Evolutionary conservation across 2,888 invertebrate species (phyloP).

Genomic region (Sisyra terminalis): DNA sequence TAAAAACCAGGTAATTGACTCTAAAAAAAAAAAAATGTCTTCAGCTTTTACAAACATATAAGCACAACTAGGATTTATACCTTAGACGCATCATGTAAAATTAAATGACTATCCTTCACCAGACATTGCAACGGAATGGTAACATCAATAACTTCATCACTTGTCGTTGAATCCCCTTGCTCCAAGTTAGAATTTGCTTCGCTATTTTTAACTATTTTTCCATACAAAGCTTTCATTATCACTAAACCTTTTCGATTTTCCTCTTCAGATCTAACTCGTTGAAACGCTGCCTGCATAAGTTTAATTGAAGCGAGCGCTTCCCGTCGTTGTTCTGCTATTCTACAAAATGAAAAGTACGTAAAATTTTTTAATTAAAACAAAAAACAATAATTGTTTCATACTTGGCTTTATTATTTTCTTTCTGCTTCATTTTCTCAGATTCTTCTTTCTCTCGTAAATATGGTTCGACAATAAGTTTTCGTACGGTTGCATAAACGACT

Average conservation of each 20-base stretch:
- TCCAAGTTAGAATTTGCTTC: background rate
- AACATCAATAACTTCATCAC: slow-evolving; percentile 64
- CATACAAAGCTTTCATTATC: slow-evolving; percentile 70
- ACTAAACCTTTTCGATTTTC: slow-evolving; percentile 69
- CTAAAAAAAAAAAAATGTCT: slow-evolving; percentile 38
- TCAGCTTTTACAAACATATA: slow-evolving; percentile 1
- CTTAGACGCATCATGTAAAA: slow-evolving; percentile 73
- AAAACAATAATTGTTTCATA: background rate
- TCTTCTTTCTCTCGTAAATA: slow-evolving; percentile 61
- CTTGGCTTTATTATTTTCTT: slow-evolving; percentile 62
- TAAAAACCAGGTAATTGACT: slow-evolving; percentile 91
- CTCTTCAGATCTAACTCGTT: slow-evolving; percentile 67
- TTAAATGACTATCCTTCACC: slow-evolving; percentile 77
- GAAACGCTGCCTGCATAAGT: slow-evolving; percentile 82
- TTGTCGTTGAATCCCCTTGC: slow-evolving; percentile 12
- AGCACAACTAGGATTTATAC: slow-evolving; percentile 28
- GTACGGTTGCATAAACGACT: slow-evolving; percentile 62
- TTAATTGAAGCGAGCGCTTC: slow-evolving; percentile 79
- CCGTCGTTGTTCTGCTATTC: slow-evolving; percentile 58
- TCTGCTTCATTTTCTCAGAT: slow-evolving; percentile 64
- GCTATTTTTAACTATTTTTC: slow-evolving; percentile 33
- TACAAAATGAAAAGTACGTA: slow-evolving; percentile 16
- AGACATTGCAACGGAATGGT: slow-evolving; percentile 90
- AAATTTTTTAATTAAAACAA: background rate
- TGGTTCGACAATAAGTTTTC: slow-evolving; percentile 73